Evolutionary conservation across 2,888 invertebrate species (phyloP).

Genomic region (Ganaspis brasiliensis): DNA sequence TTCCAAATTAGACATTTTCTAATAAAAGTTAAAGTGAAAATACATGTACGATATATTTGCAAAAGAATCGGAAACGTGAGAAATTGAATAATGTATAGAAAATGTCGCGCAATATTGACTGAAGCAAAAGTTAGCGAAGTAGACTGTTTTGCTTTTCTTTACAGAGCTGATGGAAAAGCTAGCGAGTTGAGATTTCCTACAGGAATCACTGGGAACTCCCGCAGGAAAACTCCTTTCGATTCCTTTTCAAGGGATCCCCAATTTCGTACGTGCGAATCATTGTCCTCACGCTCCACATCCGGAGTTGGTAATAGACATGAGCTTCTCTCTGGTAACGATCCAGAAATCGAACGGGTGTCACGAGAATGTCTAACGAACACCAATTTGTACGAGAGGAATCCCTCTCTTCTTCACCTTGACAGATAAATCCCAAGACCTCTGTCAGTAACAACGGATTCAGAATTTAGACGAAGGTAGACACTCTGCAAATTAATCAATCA

Average conservation of each 20-base stretch:
- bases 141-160: slow-evolving; percentile 4
- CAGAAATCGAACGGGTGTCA: slow-evolving; percentile 39
- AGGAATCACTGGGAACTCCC: slow-evolving; percentile 31
- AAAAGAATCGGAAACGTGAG: no score
- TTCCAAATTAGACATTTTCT: no score
- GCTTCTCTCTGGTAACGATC: slow-evolving; percentile 30
- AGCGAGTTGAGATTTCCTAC: slow-evolving; percentile 31
- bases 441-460: slow-evolving; percentile 23
- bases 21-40: no score
- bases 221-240: slow-evolving; percentile 20
- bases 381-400: slow-evolving; percentile 1
- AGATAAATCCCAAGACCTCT: slow-evolving; percentile 9
- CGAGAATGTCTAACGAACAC: slow-evolving; percentile 36
- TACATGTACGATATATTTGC: no score
- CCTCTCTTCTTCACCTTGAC: not conserved
- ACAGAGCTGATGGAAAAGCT: slow-evolving; percentile 9
- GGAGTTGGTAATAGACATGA: slow-evolving; percentile 22
- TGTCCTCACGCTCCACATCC: slow-evolving; percentile 5
- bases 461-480: slow-evolving; percentile 37
- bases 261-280: slow-evolving; percentile 42
- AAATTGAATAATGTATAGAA: not conserved
- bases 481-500: slow-evolving; percentile 33
- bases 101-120: not conserved
- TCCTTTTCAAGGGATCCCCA: slow-evolving; percentile 16
- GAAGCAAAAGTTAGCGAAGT: not conserved